Base-by-base conservation (phyloP, 2,888 invertebrate genomes). In the Cerceris rybyensis region DNA sequence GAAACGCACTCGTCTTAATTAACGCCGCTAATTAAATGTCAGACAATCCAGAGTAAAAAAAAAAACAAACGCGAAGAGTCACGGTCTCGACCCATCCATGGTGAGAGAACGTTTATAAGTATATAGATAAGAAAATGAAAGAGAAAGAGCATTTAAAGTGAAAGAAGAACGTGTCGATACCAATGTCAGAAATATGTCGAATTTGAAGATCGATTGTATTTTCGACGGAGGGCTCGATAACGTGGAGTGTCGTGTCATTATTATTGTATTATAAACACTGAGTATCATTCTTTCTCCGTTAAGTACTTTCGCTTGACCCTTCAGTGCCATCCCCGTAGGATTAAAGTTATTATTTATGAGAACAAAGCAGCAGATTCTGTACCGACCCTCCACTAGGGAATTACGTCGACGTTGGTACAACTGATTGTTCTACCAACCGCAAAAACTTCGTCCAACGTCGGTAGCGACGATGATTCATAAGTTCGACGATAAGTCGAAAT, bases 21-120 rank as follows among this genome's bases (percentile, higher is more conserved):
- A 70, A 68, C 72, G 70, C 54, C 65, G 75, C 77, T 80, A 84
- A 82, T 86, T 83, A 80, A 70, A 83, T 84, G 83, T 84, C 85
- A 86, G 87, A 87, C 87, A 87, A 87, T 87, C 87, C 82, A 81
- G 82, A 75, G 82, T 61, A n/a, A 64, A 6, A 63, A 60, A 28
- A 28, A 28, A 28, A 28, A 16, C 43, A 28, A 28, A 16, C 43
- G 58, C 54, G 54, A 60, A 39, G 58, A 64, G 65, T 63, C 63
- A 49, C 46, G 46, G 16, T 57, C 8, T n/a, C 61, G 14, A 17
- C 16, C 60, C 60, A 46, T 61, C 42, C 43, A 13, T n/a, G 39
- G 5, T 16, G 46, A 57, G 61, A 54, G 46, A 46, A 60, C 69
- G 54, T 69, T 55, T 46, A 28, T 60, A 55, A 39, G 43, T 63